Evolutionary conservation across 2,797 vertebrate genomes (phyloP), one percentile per base, ranked within the genome.

Genomic region (Premnoplex brunnescens): DNA sequence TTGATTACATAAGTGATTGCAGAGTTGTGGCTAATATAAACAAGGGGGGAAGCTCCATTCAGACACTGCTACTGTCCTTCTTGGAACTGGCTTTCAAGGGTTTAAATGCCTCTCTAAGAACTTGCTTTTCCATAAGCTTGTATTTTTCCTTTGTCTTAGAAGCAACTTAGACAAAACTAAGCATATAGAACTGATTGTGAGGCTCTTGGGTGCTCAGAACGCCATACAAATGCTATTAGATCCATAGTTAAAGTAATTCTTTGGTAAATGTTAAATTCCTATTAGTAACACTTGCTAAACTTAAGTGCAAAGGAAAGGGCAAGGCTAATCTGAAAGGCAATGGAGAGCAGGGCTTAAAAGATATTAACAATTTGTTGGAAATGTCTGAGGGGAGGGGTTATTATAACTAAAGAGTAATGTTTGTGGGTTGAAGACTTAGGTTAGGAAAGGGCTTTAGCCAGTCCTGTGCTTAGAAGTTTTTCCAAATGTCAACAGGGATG

Each of bases 211-310:
- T 90, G 77, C 86, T 95, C 91, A 97, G 88, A 83, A 87, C 48
- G 59, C 72, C 85, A 85, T 85, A 93, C 84, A 89, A 95, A 96
- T 75, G 77, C 90, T 95, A 94, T 97, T 96, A 95, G 89, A 93
- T 83, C 43, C 2, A 22, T 92, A 94, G 95, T 96, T 96, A 96
- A 89, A 96, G 90, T 97, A 97, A 97, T 96, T 97, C 92, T 97
- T 97, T 49, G 78, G 96, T 97, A 97, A 96, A 97, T 96, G 97
- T 97, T 97, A 97, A 97, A 95, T 97, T 97, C 96, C 93, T 97
- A 91, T 97, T 97, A 97, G 96, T 97, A 96, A 97, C 96, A 97
- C 96, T 97, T 84, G 93, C 88, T 96, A 96, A 96, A 96, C 96
- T 97, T 96, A 91, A 97, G 93, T 95, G 93, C 90, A 96, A 91